These are phyloP conservation scores for Hylaea fasciaria DNA, from an alignment of 2,888 invertebrate genomes.

Conservation along the genomic window DNA sequence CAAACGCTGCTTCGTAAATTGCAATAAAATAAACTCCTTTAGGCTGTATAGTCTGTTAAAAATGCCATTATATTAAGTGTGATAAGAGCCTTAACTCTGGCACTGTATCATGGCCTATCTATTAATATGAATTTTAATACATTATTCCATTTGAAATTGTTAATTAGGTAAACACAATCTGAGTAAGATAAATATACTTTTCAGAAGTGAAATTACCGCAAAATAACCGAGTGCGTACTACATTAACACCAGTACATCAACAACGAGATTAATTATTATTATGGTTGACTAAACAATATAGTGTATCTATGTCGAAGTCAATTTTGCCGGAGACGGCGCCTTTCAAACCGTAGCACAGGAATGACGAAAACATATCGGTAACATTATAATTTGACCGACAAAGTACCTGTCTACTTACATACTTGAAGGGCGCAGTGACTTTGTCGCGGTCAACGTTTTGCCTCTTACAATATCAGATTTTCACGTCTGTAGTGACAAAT, in stretches of 20 bases:
- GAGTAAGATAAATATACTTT: constrained; percentile 10
- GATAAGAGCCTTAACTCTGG: background rate
- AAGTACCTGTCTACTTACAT: no score
- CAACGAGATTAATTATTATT: background rate
- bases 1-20: no score
- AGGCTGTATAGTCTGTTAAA: no score
- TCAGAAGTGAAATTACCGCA: background rate
- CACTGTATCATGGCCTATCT: constrained; percentile 3
- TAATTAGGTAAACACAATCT: constrained; percentile 15
- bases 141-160: constrained; percentile 8
- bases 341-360: no score
- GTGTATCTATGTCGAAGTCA: no score
- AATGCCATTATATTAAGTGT: background rate
- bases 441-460: constrained; percentile 2
- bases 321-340: no score
- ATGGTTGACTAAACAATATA: no score
- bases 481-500: no score
- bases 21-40: no score
- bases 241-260: background rate
- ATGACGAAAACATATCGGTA: no score
- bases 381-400: background rate
- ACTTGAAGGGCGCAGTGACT: background rate
- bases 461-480: background rate
- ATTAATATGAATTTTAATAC: constrained; percentile 14
- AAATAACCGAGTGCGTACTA: background rate